A percentile compares a stretch with the other conserved stretches of the same genome.
Conservation (phyloP, 2,797 vertebrate genomes). For the Rhinatrema bivittatum region DNA sequence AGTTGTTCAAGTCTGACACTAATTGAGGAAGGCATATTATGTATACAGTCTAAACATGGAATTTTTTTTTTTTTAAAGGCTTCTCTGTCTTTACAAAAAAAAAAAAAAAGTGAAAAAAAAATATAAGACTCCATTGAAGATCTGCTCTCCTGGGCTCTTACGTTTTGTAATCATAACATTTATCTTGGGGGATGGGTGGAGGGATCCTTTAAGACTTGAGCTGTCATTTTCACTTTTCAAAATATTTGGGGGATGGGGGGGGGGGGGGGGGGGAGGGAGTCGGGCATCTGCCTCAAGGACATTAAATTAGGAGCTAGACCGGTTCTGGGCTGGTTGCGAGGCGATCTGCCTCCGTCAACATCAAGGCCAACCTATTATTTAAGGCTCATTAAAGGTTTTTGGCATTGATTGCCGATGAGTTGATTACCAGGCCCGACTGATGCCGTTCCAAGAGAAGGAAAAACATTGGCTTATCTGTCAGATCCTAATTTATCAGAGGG, state of each 20-base stretch:
- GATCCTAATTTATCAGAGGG: constrained; percentile 12
- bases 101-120: no score
- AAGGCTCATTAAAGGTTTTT: neutral
- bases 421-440: constrained; percentile 13
- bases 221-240: constrained; percentile 19
- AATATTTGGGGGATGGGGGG: constrained; percentile 1
- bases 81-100: no score
- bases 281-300: neutral
- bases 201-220: constrained; percentile 31
- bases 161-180: constrained; percentile 38
- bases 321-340: neutral
- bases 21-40: no score
- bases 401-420: neutral
- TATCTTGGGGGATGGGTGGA: constrained; percentile 22
- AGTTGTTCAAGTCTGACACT: no score
- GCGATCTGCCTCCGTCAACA: neutral
- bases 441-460: constrained; percentile 6
- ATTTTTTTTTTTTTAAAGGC: no score
- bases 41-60: no score
- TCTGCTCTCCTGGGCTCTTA: no score
- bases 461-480: constrained; percentile 4
- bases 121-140: no score
- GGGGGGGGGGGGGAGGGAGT: no score
- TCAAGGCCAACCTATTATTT: neutral
- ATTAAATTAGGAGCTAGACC: neutral